Base-by-base conservation (phyloP, 2,797 vertebrate species). In the Acestrorhynchus altus region DNA sequence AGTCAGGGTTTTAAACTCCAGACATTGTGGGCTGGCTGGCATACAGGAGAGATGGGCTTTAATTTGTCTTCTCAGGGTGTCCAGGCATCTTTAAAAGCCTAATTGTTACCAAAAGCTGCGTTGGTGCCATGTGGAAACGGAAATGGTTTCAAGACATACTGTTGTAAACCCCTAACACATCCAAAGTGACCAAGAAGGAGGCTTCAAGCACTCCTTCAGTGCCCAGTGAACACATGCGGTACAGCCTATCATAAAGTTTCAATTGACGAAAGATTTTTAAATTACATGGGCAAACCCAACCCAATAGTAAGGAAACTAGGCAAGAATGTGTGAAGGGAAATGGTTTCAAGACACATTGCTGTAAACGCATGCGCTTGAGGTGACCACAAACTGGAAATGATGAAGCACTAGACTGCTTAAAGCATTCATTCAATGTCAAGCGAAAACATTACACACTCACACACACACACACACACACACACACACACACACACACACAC, bases 81-180 rank as follows among this genome's bases (percentile, higher is more conserved):
- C 90, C 87, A 88, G 87, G 88, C 90, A 87, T 92, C 89, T 90
- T 89, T 86, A 87, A 83, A 83, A 86, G 88, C 90, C 90, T 89
- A 88, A 92, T 92, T 86, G 83, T 88, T 88, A 89, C 90, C 90
- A 88, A 89, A 93, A 85, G 84, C 74, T 85, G 88, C 87, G 90
- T 93, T 93, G 91, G 90, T 90, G 89, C 92, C 93, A 94, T 94
- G 91, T 93, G 92, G 91, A 90, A 89, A 91, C 85, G 86, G 85
- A 89, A 91, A 91, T 91, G 88, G 86, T 89, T 92, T 90, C 89
- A 92, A 92, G 89, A 90, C 85, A 88, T 80, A 79, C 81, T 75
- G 88, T 90, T 86, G 91, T 91, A 89, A 90, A 90, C 87, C 91
- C 83, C 86, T 92, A 83, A 60, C 86, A 82, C 90, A 81, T 86